Base-by-base conservation (phyloP, 2,888 invertebrate species). In the Melinaea menophilus region DNA sequence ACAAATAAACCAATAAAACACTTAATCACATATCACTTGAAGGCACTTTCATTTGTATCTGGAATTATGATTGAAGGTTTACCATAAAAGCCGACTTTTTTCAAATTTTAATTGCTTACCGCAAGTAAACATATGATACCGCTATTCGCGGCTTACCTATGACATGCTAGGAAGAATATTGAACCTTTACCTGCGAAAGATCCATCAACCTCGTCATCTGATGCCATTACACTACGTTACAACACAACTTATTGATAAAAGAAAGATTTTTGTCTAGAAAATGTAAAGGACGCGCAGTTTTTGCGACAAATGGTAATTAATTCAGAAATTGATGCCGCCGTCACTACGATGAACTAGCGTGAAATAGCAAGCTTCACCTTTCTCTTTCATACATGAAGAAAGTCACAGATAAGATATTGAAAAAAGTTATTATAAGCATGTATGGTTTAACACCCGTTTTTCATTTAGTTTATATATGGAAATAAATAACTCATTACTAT, bases 181-280 rank as follows among this genome's bases (percentile, higher is more conserved):
- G 75, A 80, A 78, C 79, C 89, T 94, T 95, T 92, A 96, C 96
- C 96, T 92, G 95, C 95, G 83, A 94, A 95, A 85, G 94, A 95
- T 84, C 96, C 96, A 79, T 96, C 96, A 84, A 96, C 94, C 90
- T 96, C 96, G 82, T 96, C 96, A 80, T 96, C 96, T 71, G 96
- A 96, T 88, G 96, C 96, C 96, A 96, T 96, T 86, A 84, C 78
- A 82, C 73, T 77, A 85, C 80, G 81, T 80, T 84, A 80, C 78
- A 80, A 78, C 80, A 86, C 86, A 85, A 86, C 73, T 72, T 75
- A 74, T 72, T 76, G 76, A 78, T 77, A 83, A 77, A 80, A 82
- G 73, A 77, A 79, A 81, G 80, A 84, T 85, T 88, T 85, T 81
- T 77, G 81, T 82, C 81, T 83, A 84, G 82, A 85, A 87, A 88